A percentile compares a stretch with the other conserved stretches of the same genome.
phyloP scores from a whole-genome alignment of 1,140 invertebrate genomes.

The Trichonephila clavata region DNA sequence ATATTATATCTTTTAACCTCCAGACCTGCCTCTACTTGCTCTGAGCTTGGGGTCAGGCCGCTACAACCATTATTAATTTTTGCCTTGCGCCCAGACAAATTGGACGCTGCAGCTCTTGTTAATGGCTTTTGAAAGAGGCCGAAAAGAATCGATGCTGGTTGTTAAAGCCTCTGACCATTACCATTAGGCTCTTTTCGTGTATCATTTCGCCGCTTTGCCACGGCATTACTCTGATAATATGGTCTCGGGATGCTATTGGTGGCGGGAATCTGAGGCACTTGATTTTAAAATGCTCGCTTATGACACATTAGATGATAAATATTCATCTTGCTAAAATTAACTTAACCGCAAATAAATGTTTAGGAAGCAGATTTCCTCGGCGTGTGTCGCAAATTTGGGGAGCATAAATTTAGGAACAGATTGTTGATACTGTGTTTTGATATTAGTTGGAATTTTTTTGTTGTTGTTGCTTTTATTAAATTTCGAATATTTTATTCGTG shows the following conservation, averaged over 20 bases:
- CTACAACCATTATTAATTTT: constrained; percentile 69
- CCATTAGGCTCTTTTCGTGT: not conserved
- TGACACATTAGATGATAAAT: too few species aligned
- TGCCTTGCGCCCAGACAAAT: constrained; percentile 53
- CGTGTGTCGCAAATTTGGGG: too few species aligned
- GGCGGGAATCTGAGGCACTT: too few species aligned
- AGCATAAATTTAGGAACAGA: too few species aligned
- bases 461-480: too few species aligned
- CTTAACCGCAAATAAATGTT: too few species aligned
- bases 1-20: constrained; percentile 68
- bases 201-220: not conserved
- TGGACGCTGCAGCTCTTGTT: constrained; percentile 5
- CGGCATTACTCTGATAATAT: not conserved
- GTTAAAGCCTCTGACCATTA: constrained; percentile 3
- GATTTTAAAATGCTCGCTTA: too few species aligned
- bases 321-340: too few species aligned
- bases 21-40: constrained; percentile 1
- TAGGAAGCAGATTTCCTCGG: too few species aligned
- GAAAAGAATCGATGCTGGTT: constrained; percentile 6
- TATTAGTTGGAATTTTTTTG: too few species aligned
- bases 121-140: constrained; percentile 34
- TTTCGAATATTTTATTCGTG: too few species aligned
- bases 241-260: not conserved
- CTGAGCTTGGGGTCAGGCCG: constrained; percentile 39
- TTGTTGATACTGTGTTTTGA: too few species aligned